These are phyloP conservation scores for Actinemys pallida DNA, from an alignment of 2,113 vertebrate species.

Conservation along the genomic window DNA sequence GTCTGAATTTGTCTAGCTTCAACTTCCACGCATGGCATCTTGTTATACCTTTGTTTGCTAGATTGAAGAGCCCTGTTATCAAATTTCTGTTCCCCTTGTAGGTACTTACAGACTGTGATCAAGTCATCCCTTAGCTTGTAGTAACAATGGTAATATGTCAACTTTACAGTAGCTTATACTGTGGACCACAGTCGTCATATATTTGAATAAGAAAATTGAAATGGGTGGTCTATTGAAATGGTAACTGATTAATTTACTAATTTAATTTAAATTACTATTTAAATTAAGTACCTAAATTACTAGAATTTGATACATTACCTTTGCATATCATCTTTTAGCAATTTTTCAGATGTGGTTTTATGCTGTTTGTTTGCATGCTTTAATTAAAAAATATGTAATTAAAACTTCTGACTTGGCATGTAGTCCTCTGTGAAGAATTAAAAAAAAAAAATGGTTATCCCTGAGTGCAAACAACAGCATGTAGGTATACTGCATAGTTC, in stretches of 20 bases:
- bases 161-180: no score
- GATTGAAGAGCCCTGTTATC: neutral
- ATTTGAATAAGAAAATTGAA: no score
- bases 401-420: neutral
- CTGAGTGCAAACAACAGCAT: constrained; percentile 10
- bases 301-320: constrained; percentile 37
- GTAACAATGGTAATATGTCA: no score
- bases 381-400: constrained; percentile 14
- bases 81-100: neutral
- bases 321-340: constrained; percentile 33
- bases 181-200: no score
- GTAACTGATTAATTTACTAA: constrained; percentile 56
- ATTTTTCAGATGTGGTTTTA: neutral
- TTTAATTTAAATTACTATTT: no score
- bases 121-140: no score
- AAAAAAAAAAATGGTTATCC: neutral
- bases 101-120: no score
- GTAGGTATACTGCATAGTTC: neutral
- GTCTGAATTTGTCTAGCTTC: neutral
- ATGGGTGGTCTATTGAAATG: neutral
- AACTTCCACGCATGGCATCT: neutral
- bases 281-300: constrained; percentile 49
- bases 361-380: neutral
- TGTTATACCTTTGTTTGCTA: neutral
- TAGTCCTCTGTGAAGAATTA: constrained; percentile 28